A percentile compares a stretch with the other conserved stretches of the same genome.
phyloP scores from a whole-genome alignment of 2,888 invertebrate genomes.

The Volucella inanis region DNA sequence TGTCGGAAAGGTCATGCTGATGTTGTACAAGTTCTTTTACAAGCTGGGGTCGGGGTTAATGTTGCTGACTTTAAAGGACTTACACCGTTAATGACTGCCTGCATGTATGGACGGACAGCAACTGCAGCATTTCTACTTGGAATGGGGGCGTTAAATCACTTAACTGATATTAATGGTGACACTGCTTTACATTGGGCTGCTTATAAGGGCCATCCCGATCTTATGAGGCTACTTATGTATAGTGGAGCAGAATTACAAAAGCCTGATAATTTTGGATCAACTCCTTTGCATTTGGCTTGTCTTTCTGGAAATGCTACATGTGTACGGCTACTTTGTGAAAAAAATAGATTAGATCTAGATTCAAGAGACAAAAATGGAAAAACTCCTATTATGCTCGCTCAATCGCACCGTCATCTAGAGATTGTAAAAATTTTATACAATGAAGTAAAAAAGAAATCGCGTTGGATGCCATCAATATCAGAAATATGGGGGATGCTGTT shows the following conservation, averaged over 20 bases:
- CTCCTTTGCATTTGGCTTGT: constrained; percentile 94
- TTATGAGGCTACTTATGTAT: constrained; percentile 93
- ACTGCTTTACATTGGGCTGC: constrained; percentile 97
- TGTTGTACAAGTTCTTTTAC: constrained; percentile 90
- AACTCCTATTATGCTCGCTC: constrained; percentile 94
- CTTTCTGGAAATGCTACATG: constrained; percentile 94
- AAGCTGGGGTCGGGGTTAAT: constrained; percentile 94
- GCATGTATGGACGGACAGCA: constrained; percentile 96
- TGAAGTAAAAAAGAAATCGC: constrained; percentile 91
- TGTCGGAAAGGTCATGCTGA: constrained; percentile 96
- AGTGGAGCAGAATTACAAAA: constrained; percentile 95
- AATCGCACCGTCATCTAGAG: constrained; percentile 93
- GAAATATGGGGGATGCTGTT: constrained; percentile 95
- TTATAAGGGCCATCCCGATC: constrained; percentile 94
- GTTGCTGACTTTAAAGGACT: constrained; percentile 93
- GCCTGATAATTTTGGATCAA: constrained; percentile 96
- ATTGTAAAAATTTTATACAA: constrained; percentile 91
- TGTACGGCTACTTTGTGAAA: constrained; percentile 93
- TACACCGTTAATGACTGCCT: constrained; percentile 95
- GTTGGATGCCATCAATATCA: constrained; percentile 94
- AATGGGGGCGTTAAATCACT: constrained; percentile 93
- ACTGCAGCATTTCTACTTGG: constrained; percentile 95
- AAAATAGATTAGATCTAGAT: constrained; percentile 94
- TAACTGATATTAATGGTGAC: constrained; percentile 96
- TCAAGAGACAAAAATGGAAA: constrained; percentile 95